phyloP scores from a whole-genome alignment of 1,140 invertebrate genomes.

The Odontomachus brunneus region DNA sequence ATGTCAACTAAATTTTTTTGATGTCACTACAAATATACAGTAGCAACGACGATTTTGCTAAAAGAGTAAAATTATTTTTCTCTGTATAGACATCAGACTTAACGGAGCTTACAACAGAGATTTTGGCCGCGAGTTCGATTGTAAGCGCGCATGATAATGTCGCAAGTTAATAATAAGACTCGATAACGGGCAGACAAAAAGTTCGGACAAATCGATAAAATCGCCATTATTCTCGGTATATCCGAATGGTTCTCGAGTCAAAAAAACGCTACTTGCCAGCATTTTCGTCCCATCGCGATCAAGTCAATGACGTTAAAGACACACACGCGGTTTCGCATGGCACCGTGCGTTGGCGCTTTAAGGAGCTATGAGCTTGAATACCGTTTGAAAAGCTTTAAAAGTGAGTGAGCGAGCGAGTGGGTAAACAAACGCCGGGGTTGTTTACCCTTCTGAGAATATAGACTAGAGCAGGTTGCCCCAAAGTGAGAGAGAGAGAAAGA shows the following conservation, averaged over 20 bases:
- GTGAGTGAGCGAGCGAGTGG: slow-evolving; percentile 62
- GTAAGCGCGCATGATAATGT: not conserved
- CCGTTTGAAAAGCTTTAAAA: slow-evolving; percentile 73
- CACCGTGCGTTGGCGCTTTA: slow-evolving; percentile 67
- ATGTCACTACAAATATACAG: too few species aligned
- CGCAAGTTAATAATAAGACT: slow-evolving; percentile 21
- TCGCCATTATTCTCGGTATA: not conserved
- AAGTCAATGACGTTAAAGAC: not conserved
- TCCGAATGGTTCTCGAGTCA: too few species aligned
- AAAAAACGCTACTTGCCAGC: not conserved
- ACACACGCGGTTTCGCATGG: slow-evolving; percentile 39
- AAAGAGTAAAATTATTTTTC: too few species aligned
- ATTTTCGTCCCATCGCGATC: not conserved
- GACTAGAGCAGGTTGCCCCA: slow-evolving; percentile 63
- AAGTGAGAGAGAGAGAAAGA: slow-evolving; percentile 8
- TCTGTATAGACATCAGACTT: too few species aligned
- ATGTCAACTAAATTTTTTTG: too few species aligned
- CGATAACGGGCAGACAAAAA: not conserved
- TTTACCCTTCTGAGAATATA: slow-evolving; percentile 73
- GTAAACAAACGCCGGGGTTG: slow-evolving; percentile 74
- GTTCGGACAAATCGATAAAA: not conserved
- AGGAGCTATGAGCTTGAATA: slow-evolving; percentile 73
- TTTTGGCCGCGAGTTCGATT: not conserved
- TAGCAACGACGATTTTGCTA: too few species aligned
- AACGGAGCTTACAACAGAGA: not conserved